Evolutionary conservation across 2,797 vertebrate species (phyloP).

Genomic region (Monodelphis domestica): DNA sequence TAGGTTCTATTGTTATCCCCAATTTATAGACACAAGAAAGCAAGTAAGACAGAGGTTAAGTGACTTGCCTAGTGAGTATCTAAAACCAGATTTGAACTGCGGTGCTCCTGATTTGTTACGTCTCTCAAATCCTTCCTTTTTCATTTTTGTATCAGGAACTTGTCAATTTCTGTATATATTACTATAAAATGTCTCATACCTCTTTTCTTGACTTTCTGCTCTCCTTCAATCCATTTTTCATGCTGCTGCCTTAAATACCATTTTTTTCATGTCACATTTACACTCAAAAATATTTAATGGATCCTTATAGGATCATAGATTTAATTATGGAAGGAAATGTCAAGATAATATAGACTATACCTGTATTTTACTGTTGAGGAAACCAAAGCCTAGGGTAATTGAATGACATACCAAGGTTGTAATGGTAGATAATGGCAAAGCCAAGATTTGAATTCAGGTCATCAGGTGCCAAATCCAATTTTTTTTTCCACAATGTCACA

Average conservation of each 20-base stretch:
- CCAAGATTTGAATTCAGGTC: background rate
- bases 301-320: background rate
- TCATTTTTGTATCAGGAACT: background rate
- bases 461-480: background rate
- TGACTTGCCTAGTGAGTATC: background rate
- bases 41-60: background rate
- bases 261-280: background rate
- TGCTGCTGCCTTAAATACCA: background rate
- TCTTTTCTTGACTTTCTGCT: background rate
- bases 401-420: background rate
- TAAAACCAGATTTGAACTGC: background rate
- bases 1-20: background rate
- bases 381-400: background rate
- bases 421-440: background rate
- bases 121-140: background rate
- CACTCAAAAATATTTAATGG: background rate
- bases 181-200: background rate
- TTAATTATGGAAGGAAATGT: background rate
- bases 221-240: background rate
- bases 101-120: background rate
- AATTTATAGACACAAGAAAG: background rate
- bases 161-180: background rate
- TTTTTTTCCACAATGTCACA: background rate
- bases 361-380: background rate
- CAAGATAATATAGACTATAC: background rate